A percentile compares a stretch with the other conserved stretches of the same genome.
Conservation (phyloP, 2,888 invertebrate genomes). For the Sesia bembeciformis region DNA sequence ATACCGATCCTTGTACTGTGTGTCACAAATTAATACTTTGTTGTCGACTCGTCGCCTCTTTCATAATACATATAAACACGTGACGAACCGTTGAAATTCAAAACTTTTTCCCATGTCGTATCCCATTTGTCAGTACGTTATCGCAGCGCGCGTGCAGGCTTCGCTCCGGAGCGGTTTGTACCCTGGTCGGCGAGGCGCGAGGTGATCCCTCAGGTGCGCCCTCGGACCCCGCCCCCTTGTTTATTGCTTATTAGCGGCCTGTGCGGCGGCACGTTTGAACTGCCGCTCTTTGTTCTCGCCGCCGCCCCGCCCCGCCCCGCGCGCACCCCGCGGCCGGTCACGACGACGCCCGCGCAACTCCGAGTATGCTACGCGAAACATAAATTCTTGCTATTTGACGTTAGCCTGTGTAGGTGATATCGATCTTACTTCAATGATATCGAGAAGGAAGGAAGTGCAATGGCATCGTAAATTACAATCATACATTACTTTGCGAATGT, state of each 20-base stretch:
- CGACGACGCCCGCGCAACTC: conserved; percentile 44
- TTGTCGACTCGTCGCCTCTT: too few relatives aligned
- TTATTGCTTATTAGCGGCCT: conserved; percentile 73
- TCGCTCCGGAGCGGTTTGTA: conserved; percentile 19
- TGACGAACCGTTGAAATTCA: too few relatives aligned
- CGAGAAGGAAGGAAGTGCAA: conserved; percentile 55
- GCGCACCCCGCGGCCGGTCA: conserved; percentile 38
- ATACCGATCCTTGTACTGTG: too few relatives aligned
- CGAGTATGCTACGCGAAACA: conserved; percentile 59
- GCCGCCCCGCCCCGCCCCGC: conserved; percentile 24
- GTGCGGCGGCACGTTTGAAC: conserved; percentile 68
- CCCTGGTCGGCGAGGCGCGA: conserved; percentile 25
- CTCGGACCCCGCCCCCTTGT: conserved; percentile 69
- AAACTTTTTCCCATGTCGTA: too few relatives aligned
- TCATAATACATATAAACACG: too few relatives aligned
- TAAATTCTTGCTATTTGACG: conserved; percentile 71
- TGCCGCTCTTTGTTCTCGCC: conserved; percentile 68
- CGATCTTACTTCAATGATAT: conserved; percentile 63
- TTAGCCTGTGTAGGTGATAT: conserved; percentile 59
- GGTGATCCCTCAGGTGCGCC: conserved; percentile 70
- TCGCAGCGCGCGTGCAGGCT: background rate
- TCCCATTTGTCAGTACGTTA: background rate
- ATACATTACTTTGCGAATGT: background rate
- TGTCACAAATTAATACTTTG: too few relatives aligned
- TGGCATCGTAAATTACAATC: conserved; percentile 27